Evolutionary conservation across 2,113 vertebrate genomes (phyloP), one percentile per base, ranked within the genome.

Genomic region (Phoxinus phoxinus): DNA sequence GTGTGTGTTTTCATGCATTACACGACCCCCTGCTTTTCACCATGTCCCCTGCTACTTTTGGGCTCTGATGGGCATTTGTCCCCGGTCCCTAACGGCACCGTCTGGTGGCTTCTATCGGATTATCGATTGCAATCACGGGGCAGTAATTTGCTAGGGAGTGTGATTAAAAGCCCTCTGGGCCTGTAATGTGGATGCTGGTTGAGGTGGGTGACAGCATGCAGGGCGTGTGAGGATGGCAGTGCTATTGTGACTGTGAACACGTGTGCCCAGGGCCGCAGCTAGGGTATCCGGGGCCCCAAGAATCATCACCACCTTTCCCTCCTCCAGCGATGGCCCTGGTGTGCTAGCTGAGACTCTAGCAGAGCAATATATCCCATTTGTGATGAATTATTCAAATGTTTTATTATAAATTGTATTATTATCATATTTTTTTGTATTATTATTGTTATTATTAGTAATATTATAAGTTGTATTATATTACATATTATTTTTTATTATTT

Each of bases 41-140:
- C 7, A 25, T 3, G 21, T 83, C 63, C 48, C 81, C 81, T 69
- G 21, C 59, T 83, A 73, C 78, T 77, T 89, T 84, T 74, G 12
- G 58, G 10, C 78, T 59, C 58, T 15, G 59, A 75, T 51, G 69
- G 85, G 46, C 71, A 35, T 86, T 86, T 83, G 84, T 87, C 72
- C 75, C 71, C 46, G 5, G 67, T 63, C 84, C 67, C 81, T 86
- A 74, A 67, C 73, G 30, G 84, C 84, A 51, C 19, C 4, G 46
- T 81, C 61, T 83, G 51, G 74, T 61, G 19, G 63, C 76, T 44
- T 30, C 86, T 88, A 90, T 93, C 84, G 88, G 88, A 90, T 91
- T 92, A 92, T 94, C 90, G 91, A 89, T 93, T 91, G 88, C 89
- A 91, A 90, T 90, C 92, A 90, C 88, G 84, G 86, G 89, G 90